These are phyloP conservation scores for Clarias laeviceps DNA, from an alignment of 2,797 vertebrate species.

Conservation along the genomic window DNA sequence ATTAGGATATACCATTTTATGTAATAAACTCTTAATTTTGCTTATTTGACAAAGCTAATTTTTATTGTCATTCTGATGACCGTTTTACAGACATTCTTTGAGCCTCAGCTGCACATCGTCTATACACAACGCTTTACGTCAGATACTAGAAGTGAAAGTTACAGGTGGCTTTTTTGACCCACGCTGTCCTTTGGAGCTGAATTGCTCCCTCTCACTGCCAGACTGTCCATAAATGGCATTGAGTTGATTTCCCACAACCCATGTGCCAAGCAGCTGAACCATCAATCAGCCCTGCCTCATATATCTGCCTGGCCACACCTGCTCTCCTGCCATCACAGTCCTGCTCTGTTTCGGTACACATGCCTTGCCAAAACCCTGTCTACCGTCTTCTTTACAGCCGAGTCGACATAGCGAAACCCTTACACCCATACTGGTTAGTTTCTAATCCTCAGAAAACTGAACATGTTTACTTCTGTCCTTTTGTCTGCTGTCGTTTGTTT, in stretches of 20 bases:
- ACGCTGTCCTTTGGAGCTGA: slow-evolving; percentile 12
- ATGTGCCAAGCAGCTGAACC: slow-evolving; percentile 66
- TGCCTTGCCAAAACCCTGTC: slow-evolving; percentile 6
- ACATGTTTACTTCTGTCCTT: neutral
- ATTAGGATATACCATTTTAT: neutral
- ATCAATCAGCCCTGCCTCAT: slow-evolving; percentile 63
- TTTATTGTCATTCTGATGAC: neutral
- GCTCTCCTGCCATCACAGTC: slow-evolving; percentile 32
- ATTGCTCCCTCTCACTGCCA: slow-evolving; percentile 34
- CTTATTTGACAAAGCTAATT: neutral
- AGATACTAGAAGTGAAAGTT: neutral
- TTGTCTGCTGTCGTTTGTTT: neutral
- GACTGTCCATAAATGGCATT: slow-evolving; percentile 64
- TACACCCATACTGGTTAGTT: neutral
- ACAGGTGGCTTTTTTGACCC: slow-evolving; percentile 28
- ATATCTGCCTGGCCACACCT: slow-evolving; percentile 61
- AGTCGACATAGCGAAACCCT: neutral
- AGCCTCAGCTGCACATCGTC: neutral
- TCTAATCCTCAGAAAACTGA: neutral
- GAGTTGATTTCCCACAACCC: slow-evolving; percentile 41
- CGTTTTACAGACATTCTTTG: neutral
- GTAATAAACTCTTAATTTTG: neutral
- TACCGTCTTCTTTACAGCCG: neutral
- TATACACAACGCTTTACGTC: neutral
- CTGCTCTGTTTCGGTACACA: slow-evolving; percentile 2